Evolutionary conservation across 2,797 vertebrate genomes (phyloP), one percentile per base, ranked within the genome.

Genomic region (Neomorphus geoffroyi): DNA sequence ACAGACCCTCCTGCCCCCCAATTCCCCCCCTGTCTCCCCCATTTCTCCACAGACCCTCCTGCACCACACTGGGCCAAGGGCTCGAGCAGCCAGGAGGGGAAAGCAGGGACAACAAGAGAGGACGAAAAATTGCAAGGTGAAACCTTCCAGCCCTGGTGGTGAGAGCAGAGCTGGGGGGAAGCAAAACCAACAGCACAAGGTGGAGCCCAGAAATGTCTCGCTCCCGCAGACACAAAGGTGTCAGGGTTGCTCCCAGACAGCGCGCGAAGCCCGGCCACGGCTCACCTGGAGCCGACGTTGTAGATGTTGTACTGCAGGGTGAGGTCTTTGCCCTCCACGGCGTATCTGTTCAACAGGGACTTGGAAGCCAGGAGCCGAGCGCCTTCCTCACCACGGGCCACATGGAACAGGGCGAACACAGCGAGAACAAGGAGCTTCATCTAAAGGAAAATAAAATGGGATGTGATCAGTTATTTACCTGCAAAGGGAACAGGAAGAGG

Each of bases 271-370:
- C 13, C 16, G 13, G 43, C 3, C 39, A 13, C 7, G 8, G 30
- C 62, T 90, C 71, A 99, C 99, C 99, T 99, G 95, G 99, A 99
- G 83, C 99, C 99, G 2, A 99, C 99, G 0, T 99, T 99, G 98
- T 99, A 99, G 97, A 99, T 98, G 98, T 98, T 99, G 97, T 99
- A 99, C 96, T 99, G 99, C 92, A 99, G 94, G 2, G 99, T 99
- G 32, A 99, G 97, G 93, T 99, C 99, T 15, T 98, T 98, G 18
- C 99, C 99, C 95, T 99, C 99, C 85, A 99, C 99, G 0, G 99
- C 99, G 0, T 99, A 99, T 74, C 99, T 98, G 97, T 99, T 99
- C 39, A 99, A 58, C 21, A 99, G 97, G 4, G 99, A 98, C 37
- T 99, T 99, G 71, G 99, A 99, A 27, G 99, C 99, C 96, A 99